Evolutionary conservation across 2,888 invertebrate genomes (phyloP).

Genomic region (Lithophane leautieri): DNA sequence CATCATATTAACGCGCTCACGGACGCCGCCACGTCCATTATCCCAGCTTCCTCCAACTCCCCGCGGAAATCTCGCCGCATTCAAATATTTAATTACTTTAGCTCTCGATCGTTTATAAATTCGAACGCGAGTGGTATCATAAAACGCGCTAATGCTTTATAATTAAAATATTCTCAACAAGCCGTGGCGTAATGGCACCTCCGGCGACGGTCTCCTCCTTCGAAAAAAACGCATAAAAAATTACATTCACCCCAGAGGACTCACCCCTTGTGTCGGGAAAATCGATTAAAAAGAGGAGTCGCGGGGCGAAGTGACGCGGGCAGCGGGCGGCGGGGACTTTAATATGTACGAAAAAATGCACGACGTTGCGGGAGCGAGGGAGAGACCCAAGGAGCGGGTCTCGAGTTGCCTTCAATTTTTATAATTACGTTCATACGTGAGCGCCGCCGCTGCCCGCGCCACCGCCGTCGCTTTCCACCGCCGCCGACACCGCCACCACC

Average conservation of each 20-base stretch:
- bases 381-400: slow-evolving; percentile 84
- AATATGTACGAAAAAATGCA: slow-evolving; percentile 91
- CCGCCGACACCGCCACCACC: slow-evolving; percentile 71
- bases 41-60: slow-evolving; percentile 81
- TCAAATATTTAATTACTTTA: slow-evolving; percentile 90
- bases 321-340: slow-evolving; percentile 84
- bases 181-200: slow-evolving; percentile 91
- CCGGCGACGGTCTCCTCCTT: slow-evolving; percentile 88
- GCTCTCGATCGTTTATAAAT: slow-evolving; percentile 90
- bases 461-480: slow-evolving; percentile 67
- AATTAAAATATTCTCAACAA: slow-evolving; percentile 91
- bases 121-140: slow-evolving; percentile 89
- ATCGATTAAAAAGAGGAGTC: slow-evolving; percentile 91
- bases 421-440: slow-evolving; percentile 92
- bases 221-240: slow-evolving; percentile 91
- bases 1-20: slow-evolving; percentile 86
- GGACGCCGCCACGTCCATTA: slow-evolving; percentile 84
- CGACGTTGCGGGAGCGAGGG: slow-evolving; percentile 88
- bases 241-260: slow-evolving; percentile 91
- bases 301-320: slow-evolving; percentile 83
- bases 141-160: slow-evolving; percentile 91
- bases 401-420: slow-evolving; percentile 89
- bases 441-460: slow-evolving; percentile 77
- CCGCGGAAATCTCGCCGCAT: slow-evolving; percentile 90
- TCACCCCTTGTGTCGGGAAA: slow-evolving; percentile 91